Base-by-base conservation (phyloP, 2,888 invertebrate genomes). In the Catocala fraxini region DNA sequence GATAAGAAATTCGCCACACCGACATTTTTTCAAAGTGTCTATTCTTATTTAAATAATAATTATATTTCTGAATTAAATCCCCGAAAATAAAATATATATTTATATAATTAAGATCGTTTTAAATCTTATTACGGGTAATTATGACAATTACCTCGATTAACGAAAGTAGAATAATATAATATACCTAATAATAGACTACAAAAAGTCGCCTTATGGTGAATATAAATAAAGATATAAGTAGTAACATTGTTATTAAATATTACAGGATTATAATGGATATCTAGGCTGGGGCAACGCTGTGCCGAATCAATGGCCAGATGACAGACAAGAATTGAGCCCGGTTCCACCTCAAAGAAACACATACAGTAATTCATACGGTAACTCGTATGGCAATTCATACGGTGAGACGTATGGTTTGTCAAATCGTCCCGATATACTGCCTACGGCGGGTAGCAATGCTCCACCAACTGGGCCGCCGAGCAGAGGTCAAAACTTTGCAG, bases 401-500 rank as follows among this genome's bases (percentile, higher is more conserved):
- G 84, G 81, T 58, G 73, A 57, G 52, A 71, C 64, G 33, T 73
- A 80, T 39, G 80, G 79, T 46, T 69, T 75, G 47, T 81, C 75
- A 6, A 77, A 70, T 43, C 69, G 76, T 9, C 63, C 65, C 54
- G 77, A 77, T 43, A 56, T 77, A 35, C 25, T 25, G 25, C 25
- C 25, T 25, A 25, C 25, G 25, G 25, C 25, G 4, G 25, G 25
- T 25, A 25, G 25, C 25, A 25, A 25, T 25, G 25, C 25, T 25
- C 25, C 25, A 25, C 25, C 25, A 25, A 3, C 25, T 25, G 25
- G 25, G 25, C 25, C 25, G 25, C 59, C 67, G 66, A 79, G 72
- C 77, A 82, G 68, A 82, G 89, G 80, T 6, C 73, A 69, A 33
- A 89, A 89, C 75, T 91, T 84, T 68, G 88, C 88, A 13, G 80